These are phyloP conservation scores for Lasioglossum figueresi DNA, from an alignment of 2,888 invertebrate species.

Conservation along the genomic window DNA sequence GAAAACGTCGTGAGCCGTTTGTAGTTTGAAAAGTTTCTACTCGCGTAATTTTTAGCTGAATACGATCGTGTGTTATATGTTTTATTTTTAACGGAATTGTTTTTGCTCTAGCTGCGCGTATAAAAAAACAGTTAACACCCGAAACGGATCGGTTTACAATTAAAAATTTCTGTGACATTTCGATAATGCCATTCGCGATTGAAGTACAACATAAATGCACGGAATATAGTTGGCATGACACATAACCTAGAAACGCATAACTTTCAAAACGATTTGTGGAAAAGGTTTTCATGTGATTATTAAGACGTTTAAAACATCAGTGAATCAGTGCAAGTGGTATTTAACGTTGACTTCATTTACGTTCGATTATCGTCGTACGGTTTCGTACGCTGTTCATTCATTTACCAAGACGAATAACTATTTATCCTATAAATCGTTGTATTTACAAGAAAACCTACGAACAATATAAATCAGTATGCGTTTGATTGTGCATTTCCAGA, in stretches of 20 bases:
- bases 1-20: slow-evolving; percentile 26
- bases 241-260: slow-evolving; percentile 55
- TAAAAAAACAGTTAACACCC: slow-evolving; percentile 1
- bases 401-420: slow-evolving; percentile 17
- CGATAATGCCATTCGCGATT: slow-evolving; percentile 46
- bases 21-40: slow-evolving; percentile 24
- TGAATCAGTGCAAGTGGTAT: slow-evolving; percentile 20
- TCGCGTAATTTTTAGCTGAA: slow-evolving; percentile 4
- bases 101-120: neutral
- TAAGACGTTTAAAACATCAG: slow-evolving; percentile 23
- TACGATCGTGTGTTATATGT: slow-evolving; percentile 1
- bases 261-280: slow-evolving; percentile 48
- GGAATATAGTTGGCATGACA: slow-evolving; percentile 54
- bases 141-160: slow-evolving; percentile 45
- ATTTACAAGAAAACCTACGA: slow-evolving; percentile 37
- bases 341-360: neutral
- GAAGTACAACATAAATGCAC: slow-evolving; percentile 38
- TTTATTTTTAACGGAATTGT: slow-evolving; percentile 23
- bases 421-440: slow-evolving; percentile 40
- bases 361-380: slow-evolving; percentile 1
- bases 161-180: slow-evolving; percentile 48
- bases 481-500: slow-evolving; percentile 33
- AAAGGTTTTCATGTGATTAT: slow-evolving; percentile 49
- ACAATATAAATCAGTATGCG: slow-evolving; percentile 43
- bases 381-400: neutral